phyloP scores from a whole-genome alignment of 1,140 invertebrate genomes.

The Proctacanthus coquilletti region DNA sequence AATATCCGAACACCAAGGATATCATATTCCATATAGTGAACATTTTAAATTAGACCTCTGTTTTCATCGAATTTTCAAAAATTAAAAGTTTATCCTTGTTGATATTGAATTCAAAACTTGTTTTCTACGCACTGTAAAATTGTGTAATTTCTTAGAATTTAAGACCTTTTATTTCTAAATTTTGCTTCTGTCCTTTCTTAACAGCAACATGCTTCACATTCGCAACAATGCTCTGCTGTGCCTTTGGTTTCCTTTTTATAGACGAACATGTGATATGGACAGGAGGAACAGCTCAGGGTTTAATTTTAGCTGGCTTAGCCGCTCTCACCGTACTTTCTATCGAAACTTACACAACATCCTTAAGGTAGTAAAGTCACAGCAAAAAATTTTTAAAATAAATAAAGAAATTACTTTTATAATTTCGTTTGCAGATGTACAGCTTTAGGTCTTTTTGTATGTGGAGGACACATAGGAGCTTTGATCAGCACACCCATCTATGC shows the following conservation, averaged over 20 bases:
- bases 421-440: slow-evolving; percentile 4
- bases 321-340: not conserved
- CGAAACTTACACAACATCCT: slow-evolving; percentile 1
- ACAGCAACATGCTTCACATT: slow-evolving; percentile 1
- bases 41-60: not conserved
- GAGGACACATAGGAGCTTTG: slow-evolving; percentile 2
- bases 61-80: too few relatives aligned
- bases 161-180: too few relatives aligned
- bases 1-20: too few relatives aligned
- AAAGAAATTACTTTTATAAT: not conserved
- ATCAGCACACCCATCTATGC: not conserved
- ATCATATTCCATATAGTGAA: too few relatives aligned
- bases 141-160: too few relatives aligned
- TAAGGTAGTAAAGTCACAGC: too few relatives aligned
- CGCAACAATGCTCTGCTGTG: slow-evolving; percentile 1
- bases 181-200: too few relatives aligned
- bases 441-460: slow-evolving; percentile 1
- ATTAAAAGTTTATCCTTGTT: too few relatives aligned
- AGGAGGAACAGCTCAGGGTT: not conserved
- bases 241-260: slow-evolving; percentile 1
- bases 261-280: not conserved
- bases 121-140: too few relatives aligned
- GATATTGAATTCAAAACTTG: too few relatives aligned
- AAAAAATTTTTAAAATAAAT: too few relatives aligned
- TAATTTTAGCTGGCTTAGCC: not conserved